Base-by-base conservation (phyloP, 2,797 vertebrate species). In the Salarias fasciatus region DNA sequence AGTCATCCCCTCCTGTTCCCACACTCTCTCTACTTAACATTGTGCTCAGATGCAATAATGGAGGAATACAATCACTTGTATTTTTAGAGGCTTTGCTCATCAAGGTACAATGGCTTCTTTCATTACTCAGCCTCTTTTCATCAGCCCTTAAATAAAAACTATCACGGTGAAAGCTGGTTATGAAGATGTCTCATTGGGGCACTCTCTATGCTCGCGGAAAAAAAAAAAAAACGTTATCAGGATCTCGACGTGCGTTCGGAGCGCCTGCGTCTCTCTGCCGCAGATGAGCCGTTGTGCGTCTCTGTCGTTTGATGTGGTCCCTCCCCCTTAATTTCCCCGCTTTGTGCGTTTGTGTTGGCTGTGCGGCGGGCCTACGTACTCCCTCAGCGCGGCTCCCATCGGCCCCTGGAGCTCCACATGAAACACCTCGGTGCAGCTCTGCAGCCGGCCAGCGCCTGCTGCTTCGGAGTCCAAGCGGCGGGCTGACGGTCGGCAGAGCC, bases 401-500 rank as follows among this genome's bases (percentile, higher is more conserved):
- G 72, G 69, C 75, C 77, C 74, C 82, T 59, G 50, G 65, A 84
- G 82, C 77, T 74, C 60, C 72, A 67, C 75, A 76, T 81, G 73
- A 87, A 87, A 80, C 71, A 41, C 31, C 67, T 49, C 63, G 31
- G 56, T 75, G 74, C 67, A 65, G 60, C 72, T 79, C 54, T 70
- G 64, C 72, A 80, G 69, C 75, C 70, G 62, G 74, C 55, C 79
- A 68, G 62, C 45, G 64, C 75, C 63, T 65, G 62, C 69, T 76
- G 63, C 75, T 86, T 65, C 63, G 68, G 80, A 76, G 77, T 77
- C 72, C 64, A 18, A 80, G 69, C 78, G 79, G 68, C 80, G 63
- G 60, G 72, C 76, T 74, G 76, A 78, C 82, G 73, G 74, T 79
- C 72, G 24, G 85, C 83, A 82, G 50, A 83, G 83, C 85, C 87